Conservation (phyloP, 2,797 vertebrate species). For the Erethizon dorsatum region DNA sequence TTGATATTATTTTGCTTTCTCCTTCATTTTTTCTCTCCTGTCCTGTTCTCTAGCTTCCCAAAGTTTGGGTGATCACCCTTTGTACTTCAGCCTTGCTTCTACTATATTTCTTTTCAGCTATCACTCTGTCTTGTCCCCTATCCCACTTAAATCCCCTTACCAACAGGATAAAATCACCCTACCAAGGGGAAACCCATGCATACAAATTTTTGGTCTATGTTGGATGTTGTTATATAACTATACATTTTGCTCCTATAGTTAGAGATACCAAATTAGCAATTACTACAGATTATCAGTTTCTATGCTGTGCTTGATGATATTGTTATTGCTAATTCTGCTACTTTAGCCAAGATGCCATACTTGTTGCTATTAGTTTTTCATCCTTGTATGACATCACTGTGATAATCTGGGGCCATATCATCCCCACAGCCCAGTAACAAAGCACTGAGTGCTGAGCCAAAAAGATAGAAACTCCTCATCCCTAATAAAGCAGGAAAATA, state of each 20-base stretch:
- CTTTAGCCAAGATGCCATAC: not conserved
- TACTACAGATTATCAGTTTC: not conserved
- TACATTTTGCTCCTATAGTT: not conserved
- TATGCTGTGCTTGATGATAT: not conserved
- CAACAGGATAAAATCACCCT: not conserved
- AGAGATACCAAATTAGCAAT: not conserved
- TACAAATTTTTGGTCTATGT: not conserved
- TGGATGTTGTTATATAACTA: not conserved
- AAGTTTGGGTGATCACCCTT: not conserved
- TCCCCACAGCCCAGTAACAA: not conserved
- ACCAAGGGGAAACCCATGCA: not conserved
- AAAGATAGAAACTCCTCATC: not conserved
- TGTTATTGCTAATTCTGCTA: not conserved
- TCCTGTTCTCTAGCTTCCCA: not conserved
- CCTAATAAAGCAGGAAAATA: no score
- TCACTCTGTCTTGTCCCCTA: not conserved
- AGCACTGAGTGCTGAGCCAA: not conserved
- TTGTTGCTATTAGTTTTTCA: not conserved
- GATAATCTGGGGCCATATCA: not conserved
- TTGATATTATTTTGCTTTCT: not conserved
- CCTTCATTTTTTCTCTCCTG: no score
- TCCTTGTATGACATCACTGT: not conserved
- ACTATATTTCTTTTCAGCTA: not conserved
- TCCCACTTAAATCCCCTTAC: not conserved
- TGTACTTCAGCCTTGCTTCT: not conserved